Evolutionary conservation across 30 jellyfish, hydroid and myxozoan species (phyloP), one percentile per base, ranked within the genome.

Genomic region (Aurelia sp.): DNA sequence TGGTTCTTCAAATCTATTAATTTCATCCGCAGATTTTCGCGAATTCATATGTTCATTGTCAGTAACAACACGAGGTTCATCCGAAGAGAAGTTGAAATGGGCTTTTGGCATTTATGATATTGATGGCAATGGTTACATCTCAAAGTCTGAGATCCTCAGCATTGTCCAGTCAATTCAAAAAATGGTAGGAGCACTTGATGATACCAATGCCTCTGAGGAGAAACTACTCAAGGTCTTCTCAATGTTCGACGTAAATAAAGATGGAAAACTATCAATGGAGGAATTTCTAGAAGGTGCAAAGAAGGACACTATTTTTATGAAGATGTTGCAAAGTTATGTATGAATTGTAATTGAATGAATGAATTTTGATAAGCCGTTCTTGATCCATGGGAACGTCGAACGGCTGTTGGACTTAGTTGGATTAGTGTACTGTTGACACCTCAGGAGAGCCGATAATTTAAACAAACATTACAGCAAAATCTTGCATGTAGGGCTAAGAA

Each of bases 111-210:
- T 92, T 22, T 92, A 92, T 59, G 98, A 92, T 67, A 88, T 92
- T 17, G 98, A 92, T 74, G 97, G 98, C 4, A 92, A 92, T 78
- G 98, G 98, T 18, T 92, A 72, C 88, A 92, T 92, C 20, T 81
- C 96, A 19, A 90, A 72, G 64, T 13, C 87, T 40, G 98, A 92
- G 62, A 84, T 92, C 31, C 62, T 88, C 20, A 80, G 97, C 67
- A 92, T 92, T 13, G 96, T 92, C 51, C 80, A 67, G 63, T 73
- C 98, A 16, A 92, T 92, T 11, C 94, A 92, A 55, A 81, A 76
- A 40, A 92, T 92, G 98, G 92, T 88, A 8, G 98, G 98, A 11
- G 94, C 97, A 15, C 57, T 92, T 8, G 96, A 92, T 24, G 98
- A 92, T 62, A 18, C 85, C 10, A 83, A 73, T 55, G 79, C 91